These are phyloP conservation scores for Cheilosia vulpina DNA, from an alignment of 2,888 invertebrate species.

Conservation along the genomic window DNA sequence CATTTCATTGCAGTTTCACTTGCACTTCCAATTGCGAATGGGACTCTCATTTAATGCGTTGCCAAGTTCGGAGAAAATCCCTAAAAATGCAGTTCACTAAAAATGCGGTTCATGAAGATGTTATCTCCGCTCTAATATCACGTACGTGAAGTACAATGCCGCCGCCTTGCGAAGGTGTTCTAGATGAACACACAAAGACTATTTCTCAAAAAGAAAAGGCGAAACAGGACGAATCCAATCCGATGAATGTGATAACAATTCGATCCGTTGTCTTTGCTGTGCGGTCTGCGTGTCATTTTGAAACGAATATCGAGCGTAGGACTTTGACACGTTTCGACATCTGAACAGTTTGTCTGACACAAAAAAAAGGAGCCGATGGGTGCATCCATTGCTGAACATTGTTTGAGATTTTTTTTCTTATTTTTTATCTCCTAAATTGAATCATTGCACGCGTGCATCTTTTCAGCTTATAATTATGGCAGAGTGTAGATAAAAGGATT, in stretches of 20 bases:
- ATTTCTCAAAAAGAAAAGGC: neutral
- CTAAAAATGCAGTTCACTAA: slow-evolving; percentile 20
- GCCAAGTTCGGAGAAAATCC: slow-evolving; percentile 34
- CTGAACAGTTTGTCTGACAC: neutral
- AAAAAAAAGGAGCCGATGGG: neutral
- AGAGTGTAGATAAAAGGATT: slow-evolving; percentile 55
- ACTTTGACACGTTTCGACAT: slow-evolving; percentile 53
- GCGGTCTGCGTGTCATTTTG: slow-evolving; percentile 65
- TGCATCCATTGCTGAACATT: slow-evolving; percentile 15
- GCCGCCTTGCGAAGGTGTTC: slow-evolving; percentile 34
- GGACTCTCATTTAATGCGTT: slow-evolving; percentile 12
- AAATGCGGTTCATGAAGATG: slow-evolving; percentile 38
- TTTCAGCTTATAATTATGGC: slow-evolving; percentile 23
- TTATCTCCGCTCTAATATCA: slow-evolving; percentile 49
- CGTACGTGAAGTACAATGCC: slow-evolving; percentile 48
- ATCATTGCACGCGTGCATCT: slow-evolving; percentile 45
- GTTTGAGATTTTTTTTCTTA: slow-evolving; percentile 6
- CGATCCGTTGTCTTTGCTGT: slow-evolving; percentile 59
- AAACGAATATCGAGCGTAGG: slow-evolving; percentile 17
- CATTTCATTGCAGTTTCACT: slow-evolving; percentile 28
- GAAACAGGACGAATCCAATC: slow-evolving; percentile 45
- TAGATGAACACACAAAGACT: slow-evolving; percentile 10
- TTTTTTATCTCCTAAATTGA: slow-evolving; percentile 33
- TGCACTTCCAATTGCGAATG: slow-evolving; percentile 35
- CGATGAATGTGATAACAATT: slow-evolving; percentile 54